Evolutionary conservation across 2,797 vertebrate species (phyloP), one percentile per base, ranked within the genome.

Genomic region (Paratrypauchen microcephalus): DNA sequence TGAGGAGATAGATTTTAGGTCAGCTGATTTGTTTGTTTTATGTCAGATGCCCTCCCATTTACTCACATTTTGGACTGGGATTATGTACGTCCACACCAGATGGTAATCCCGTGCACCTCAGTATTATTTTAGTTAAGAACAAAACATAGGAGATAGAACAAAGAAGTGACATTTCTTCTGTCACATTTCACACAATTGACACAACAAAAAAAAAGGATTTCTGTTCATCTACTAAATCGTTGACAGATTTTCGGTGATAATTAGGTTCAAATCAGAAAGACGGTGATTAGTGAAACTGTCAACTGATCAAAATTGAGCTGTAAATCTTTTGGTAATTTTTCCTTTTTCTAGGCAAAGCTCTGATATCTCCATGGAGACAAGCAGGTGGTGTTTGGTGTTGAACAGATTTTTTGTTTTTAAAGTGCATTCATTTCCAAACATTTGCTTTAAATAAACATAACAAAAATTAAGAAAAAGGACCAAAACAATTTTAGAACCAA

Each of bases 261-360:
- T 73, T 72, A 76, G 72, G 85, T 83, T 73, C 72, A 87, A 79
- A 72, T 66, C 70, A 72, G 72, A 12, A 11, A 13, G 39, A 41
- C 39, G 2, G 13, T 19, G 54, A 66, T 47, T 62, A 28, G 24
- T 59, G 59, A 65, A 52, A 41, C 52, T 55, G 24, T 19, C 39
- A 21, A 39, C 58, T 57, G 39, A 45, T 64, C 55, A 2, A 63
- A 45, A 59, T n/a, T 0, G 52, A 50, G 16, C 16, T 24, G 28
- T 4, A 54, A 52, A 67, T 50, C 3, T 26, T 59, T 18, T 15
- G 30, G 26, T 30, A 6, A 32, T 19, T 30, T 57, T 28, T 3
- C 56, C 28, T 16, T 30, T 2, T 30, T 30, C 28, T 4, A 30
- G 36, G 36, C 36, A 39, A 39, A 11, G 36, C 9, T 2, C 2